phyloP scores from a whole-genome alignment of 2,113 vertebrate genomes.

The Dicaeum eximium region DNA sequence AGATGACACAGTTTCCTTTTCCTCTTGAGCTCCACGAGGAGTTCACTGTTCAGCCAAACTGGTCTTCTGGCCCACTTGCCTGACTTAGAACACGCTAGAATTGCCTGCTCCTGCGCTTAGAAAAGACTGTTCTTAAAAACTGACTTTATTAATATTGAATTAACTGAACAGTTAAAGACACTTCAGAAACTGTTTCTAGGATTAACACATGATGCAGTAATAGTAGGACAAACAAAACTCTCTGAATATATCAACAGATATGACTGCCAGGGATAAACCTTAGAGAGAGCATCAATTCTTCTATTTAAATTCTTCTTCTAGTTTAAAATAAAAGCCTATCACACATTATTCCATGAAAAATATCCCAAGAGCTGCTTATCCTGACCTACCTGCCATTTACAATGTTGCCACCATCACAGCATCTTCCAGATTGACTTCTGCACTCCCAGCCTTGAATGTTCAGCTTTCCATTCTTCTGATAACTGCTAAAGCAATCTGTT shows the following conservation, averaged over 20 bases:
- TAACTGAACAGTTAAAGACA: neutral
- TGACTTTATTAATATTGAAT: neutral
- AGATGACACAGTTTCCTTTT: neutral
- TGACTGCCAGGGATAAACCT: neutral
- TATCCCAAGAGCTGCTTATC: neutral
- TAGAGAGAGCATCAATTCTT: neutral
- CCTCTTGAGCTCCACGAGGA: neutral
- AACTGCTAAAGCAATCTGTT: neutral
- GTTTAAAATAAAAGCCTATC: neutral
- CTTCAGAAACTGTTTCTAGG: neutral
- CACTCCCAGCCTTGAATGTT: neutral
- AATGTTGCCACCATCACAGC: neutral
- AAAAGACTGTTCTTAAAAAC: neutral
- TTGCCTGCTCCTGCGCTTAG: neutral
- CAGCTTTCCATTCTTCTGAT: neutral
- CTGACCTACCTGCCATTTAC: neutral
- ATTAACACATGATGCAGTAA: neutral
- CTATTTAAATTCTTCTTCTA: no score
- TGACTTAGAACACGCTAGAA: neutral
- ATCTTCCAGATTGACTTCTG: neutral
- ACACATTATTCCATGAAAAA: accelerated
- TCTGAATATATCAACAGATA: neutral
- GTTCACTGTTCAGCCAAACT: neutral
- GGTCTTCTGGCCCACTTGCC: neutral
- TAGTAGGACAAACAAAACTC: neutral